These are phyloP conservation scores for Phoxinus phoxinus DNA, from an alignment of 2,113 vertebrate genomes.

Conservation along the genomic window DNA sequence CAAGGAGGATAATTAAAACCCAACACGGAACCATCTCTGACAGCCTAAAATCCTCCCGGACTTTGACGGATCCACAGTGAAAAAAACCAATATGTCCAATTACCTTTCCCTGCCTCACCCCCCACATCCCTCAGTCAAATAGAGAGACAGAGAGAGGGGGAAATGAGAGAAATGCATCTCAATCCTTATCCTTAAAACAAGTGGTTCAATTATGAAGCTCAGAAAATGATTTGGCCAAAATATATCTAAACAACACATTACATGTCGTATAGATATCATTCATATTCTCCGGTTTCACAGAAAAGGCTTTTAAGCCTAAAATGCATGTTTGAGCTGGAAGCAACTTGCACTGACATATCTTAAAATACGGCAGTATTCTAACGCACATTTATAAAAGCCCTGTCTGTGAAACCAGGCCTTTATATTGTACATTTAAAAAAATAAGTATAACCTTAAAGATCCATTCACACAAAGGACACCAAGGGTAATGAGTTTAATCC, in stretches of 20 bases:
- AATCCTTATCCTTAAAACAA: background rate
- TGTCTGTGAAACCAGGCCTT: no score
- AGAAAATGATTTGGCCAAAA: background rate
- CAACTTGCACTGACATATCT: no score
- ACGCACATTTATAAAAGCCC: no score
- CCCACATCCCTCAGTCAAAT: slow-evolving; percentile 48
- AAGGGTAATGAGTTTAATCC: no score
- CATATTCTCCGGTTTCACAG: no score
- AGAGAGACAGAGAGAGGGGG: background rate
- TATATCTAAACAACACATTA: background rate
- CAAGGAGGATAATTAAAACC: slow-evolving; percentile 72
- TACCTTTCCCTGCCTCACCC: slow-evolving; percentile 55
- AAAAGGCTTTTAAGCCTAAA: no score
- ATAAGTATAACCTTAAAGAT: no score
- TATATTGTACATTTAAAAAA: no score
- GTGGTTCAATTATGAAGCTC: background rate
- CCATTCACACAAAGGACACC: no score
- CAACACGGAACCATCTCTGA: slow-evolving; percentile 54
- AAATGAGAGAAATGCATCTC: background rate
- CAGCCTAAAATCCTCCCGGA: slow-evolving; percentile 69
- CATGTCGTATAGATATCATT: background rate
- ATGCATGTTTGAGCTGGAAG: no score
- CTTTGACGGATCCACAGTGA: slow-evolving; percentile 68
- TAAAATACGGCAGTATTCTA: no score
- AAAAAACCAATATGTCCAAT: slow-evolving; percentile 69